phyloP scores from a whole-genome alignment of 2,888 invertebrate genomes.

The Calliscelio sp. region DNA sequence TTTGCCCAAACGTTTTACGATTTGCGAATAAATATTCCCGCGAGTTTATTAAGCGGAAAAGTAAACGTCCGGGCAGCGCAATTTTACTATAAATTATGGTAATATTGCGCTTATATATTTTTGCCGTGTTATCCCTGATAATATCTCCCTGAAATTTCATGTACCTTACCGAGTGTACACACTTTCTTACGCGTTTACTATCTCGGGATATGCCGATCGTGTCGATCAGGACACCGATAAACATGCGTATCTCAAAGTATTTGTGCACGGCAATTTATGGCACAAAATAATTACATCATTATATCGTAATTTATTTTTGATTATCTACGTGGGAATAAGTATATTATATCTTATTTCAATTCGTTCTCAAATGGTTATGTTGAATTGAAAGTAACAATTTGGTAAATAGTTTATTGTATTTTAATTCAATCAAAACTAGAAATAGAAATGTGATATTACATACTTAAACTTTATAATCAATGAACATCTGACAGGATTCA shows the following conservation, averaged over 20 bases:
- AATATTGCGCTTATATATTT: conserved; percentile 33
- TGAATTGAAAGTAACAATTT: too few relatives aligned
- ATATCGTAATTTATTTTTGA: conserved; percentile 48
- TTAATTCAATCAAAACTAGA: too few relatives aligned
- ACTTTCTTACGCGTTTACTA: conserved; percentile 60
- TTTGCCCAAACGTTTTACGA: conserved; percentile 25
- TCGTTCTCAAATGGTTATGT: too few relatives aligned
- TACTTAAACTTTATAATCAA: too few relatives aligned
- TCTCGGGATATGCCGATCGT: conserved; percentile 61
- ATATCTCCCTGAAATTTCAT: conserved; percentile 66
- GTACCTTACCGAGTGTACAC: conserved; percentile 49
- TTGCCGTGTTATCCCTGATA: conserved; percentile 32
- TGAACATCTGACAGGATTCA: too few relatives aligned
- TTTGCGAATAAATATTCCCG: conserved; percentile 28
- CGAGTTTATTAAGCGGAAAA: conserved; percentile 50
- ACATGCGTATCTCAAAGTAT: conserved; percentile 40
- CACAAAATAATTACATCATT: conserved; percentile 63
- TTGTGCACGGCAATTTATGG: conserved; percentile 48
- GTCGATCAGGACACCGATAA: conserved; percentile 63
- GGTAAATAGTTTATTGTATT: too few relatives aligned
- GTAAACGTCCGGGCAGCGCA: conserved; percentile 39
- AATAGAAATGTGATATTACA: too few relatives aligned
- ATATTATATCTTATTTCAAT: not conserved
- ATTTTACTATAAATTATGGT: conserved; percentile 44
- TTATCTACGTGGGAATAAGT: conserved; percentile 23